These are phyloP conservation scores for Pelodiscus sinensis DNA, from an alignment of 2,113 vertebrate species.

Conservation along the genomic window DNA sequence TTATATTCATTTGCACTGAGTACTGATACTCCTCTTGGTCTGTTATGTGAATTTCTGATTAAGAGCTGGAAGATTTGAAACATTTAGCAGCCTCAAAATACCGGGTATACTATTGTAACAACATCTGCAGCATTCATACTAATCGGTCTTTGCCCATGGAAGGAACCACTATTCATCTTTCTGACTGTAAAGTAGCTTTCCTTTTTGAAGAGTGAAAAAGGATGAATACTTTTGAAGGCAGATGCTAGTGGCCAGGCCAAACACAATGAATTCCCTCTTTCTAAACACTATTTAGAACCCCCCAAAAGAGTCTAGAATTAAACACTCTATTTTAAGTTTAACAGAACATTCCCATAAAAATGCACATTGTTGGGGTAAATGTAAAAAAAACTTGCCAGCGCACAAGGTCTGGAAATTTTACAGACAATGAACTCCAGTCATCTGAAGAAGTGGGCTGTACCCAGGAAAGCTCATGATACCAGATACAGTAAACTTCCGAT, in stretches of 20 bases:
- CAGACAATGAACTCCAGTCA: neutral
- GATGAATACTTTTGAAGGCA: neutral
- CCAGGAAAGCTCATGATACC: no score
- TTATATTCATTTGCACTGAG: neutral
- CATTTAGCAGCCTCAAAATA: neutral
- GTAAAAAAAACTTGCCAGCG: neutral
- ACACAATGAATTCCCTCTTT: neutral
- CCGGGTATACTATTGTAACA: accelerated
- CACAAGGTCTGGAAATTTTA: neutral
- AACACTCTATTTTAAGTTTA: neutral
- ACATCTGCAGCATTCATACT: neutral
- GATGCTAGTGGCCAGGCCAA: neutral
- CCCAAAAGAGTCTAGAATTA: neutral
- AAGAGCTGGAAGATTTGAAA: neutral
- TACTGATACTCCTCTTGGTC: neutral
- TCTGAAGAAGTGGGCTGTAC: no score
- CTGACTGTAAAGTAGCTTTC: neutral
- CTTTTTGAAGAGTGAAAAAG: neutral
- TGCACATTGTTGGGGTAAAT: neutral
- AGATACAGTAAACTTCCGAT: no score
- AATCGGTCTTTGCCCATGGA: neutral
- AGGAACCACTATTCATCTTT: neutral
- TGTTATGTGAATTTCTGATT: neutral
- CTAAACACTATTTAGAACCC: neutral
- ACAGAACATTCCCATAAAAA: neutral